phyloP scores from a whole-genome alignment of 2,113 vertebrate species.

The Sprattus sprattus region DNA sequence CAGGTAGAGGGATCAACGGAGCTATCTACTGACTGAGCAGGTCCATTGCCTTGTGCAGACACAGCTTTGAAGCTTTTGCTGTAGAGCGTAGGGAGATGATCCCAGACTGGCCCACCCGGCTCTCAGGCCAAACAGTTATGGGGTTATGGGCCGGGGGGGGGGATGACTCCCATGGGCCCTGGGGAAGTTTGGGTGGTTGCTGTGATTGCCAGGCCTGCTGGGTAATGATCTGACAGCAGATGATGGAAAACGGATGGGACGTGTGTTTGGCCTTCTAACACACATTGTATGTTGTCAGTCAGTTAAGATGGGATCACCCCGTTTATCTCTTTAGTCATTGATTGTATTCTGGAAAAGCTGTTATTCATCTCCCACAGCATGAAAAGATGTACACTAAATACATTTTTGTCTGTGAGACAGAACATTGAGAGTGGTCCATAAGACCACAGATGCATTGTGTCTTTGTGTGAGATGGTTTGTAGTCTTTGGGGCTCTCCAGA shows the following conservation, averaged over 20 bases:
- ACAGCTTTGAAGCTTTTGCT: neutral
- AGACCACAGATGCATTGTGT: neutral
- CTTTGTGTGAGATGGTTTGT: neutral
- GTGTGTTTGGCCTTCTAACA: conserved; percentile 43
- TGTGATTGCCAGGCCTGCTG: conserved; percentile 55
- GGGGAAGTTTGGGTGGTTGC: conserved; percentile 62
- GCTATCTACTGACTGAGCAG: too few species aligned
- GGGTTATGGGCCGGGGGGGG: conserved; percentile 23
- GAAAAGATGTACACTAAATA: neutral
- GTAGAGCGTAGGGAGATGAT: neutral
- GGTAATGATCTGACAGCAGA: conserved; percentile 16
- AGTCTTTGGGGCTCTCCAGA: conserved; percentile 28
- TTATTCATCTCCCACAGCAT: neutral
- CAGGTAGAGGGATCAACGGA: too few species aligned
- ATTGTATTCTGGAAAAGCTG: neutral
- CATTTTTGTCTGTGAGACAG: conserved; percentile 21
- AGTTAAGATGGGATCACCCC: neutral
- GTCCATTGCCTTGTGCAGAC: too few species aligned
- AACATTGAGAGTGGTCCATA: conserved; percentile 16
- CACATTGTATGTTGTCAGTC: neutral
- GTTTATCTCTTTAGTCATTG: neutral
- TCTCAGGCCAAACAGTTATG: neutral
- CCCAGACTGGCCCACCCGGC: neutral
- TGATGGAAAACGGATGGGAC: conserved; percentile 43
- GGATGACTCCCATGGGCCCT: conserved; percentile 53